Base-by-base conservation (phyloP, 2,113 vertebrate species). In the Prietella phreatophila region DNA sequence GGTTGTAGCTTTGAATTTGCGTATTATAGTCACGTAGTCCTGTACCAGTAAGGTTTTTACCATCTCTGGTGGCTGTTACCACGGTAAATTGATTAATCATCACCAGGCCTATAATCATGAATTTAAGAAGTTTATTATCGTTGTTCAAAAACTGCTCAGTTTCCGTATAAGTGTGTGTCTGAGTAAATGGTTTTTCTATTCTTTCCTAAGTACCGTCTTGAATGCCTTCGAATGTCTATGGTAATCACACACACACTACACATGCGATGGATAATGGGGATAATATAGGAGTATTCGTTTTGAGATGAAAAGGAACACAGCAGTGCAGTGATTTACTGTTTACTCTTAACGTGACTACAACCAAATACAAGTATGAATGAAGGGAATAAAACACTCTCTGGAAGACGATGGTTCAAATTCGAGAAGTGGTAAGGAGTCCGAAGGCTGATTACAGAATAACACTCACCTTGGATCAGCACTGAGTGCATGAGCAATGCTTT, bases 381-480 rank as follows among this genome's bases (percentile, higher is more conserved):
- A 65, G n/a, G 5, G 79, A 63, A 30, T 36, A 20, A 63, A 36
- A 55, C 11, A 7, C 11, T 5, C 50, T 33, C 47, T 58, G 10
- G 58, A 22, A 30, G 61, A 17, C 10, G 13, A 50, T 25, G 56
- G 58, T 42, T 36, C 20, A 56, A 76, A 81, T 27, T 14, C 30
- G 22, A 55, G 19, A 11, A 1, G 13, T 81, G 76, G 47, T 36
- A 73, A 36, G 30, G 10, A 60, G 15, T 7, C 15, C 27, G 33
- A 75, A 50, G 20, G 27, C 55, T 87, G 80, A 81, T 82, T 69
- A 50, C 58, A 80, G 39, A 15, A 61, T 65, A 79, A 47, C 36
- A 60, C n/a, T 36, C 56, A 53, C 60, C 19, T 36, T 55, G 85
- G 61, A 65, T 61, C 42, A 80, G 85, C 5, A 10, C 20, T 55